Percentiles rank a stretch among this genome's conserved stretches.
These are phyloP conservation scores for Achroia grisella DNA, from an alignment of 1,140 invertebrate species.

Conservation along the genomic window DNA sequence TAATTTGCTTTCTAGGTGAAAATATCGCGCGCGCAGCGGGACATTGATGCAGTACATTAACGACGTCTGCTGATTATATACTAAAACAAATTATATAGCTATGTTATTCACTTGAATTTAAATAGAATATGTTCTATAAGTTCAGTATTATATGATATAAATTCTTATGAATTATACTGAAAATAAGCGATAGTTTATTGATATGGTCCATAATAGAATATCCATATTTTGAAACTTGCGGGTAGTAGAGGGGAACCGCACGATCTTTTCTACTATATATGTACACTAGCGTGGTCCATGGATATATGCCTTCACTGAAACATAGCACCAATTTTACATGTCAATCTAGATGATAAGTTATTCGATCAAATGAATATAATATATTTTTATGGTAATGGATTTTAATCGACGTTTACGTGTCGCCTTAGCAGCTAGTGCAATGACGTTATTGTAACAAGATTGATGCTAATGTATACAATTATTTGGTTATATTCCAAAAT, in stretches of 20 bases:
- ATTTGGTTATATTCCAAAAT: constrained; percentile 28
- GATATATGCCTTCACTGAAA: constrained; percentile 17
- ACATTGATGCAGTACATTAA: constrained; percentile 85
- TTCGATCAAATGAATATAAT: constrained; percentile 26
- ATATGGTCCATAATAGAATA: too few relatives aligned
- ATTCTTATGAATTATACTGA: too few relatives aligned
- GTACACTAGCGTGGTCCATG: too few relatives aligned
- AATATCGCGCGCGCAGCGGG: constrained; percentile 92
- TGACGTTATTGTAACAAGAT: constrained; percentile 19
- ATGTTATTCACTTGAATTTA: too few relatives aligned
- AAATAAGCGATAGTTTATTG: too few relatives aligned
- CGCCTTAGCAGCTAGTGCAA: constrained; percentile 65
- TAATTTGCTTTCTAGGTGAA: constrained; percentile 77
- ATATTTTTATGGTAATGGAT: constrained; percentile 50
- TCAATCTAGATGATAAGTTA: constrained; percentile 35
- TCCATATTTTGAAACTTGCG: too few relatives aligned
- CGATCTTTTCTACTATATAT: too few relatives aligned
- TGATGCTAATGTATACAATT: constrained; percentile 9
- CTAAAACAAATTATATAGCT: too few relatives aligned
- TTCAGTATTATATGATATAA: constrained; percentile 17
- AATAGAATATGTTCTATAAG: constrained; percentile 3
- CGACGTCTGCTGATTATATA: not conserved
- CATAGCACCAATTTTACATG: constrained; percentile 50
- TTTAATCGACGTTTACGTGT: constrained; percentile 40
- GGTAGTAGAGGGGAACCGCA: too few relatives aligned